These are phyloP conservation scores for Aphrophora alni DNA, from an alignment of 2,888 invertebrate genomes.

Conservation along the genomic window DNA sequence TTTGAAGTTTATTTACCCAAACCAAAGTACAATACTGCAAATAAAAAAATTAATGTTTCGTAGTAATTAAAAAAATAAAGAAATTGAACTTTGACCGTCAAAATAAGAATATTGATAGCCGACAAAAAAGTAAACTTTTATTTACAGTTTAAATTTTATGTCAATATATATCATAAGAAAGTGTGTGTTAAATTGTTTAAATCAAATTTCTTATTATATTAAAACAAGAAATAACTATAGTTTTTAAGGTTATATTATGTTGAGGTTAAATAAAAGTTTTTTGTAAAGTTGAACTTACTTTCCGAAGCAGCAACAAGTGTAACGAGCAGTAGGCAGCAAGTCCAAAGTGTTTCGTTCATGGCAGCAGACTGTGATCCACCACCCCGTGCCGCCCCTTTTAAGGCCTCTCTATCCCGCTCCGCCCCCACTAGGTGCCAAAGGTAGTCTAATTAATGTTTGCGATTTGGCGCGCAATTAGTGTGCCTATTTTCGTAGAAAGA, in stretches of 20 bases:
- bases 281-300: neutral
- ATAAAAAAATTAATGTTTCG: no score
- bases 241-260: neutral
- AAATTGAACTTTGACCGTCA: no score
- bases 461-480: neutral
- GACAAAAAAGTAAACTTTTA: no score
- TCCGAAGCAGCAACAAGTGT: neutral
- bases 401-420: neutral
- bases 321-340: neutral
- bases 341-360: conserved; percentile 2
- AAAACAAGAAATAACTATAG: no score
- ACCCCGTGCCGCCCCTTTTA: neutral
- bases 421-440: neutral
- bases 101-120: no score
- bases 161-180: no score
- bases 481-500: neutral
- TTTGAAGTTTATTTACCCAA: no score
- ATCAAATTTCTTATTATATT: no score
- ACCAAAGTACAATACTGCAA: no score
- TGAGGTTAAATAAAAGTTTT: neutral
- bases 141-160: no score
- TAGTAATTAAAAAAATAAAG: no score
- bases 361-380: neutral
- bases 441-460: neutral
- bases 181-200: no score